Evolutionary conservation across 2,113 vertebrate genomes (phyloP), one percentile per base, ranked within the genome.

Genomic region (Suricata suricatta): DNA sequence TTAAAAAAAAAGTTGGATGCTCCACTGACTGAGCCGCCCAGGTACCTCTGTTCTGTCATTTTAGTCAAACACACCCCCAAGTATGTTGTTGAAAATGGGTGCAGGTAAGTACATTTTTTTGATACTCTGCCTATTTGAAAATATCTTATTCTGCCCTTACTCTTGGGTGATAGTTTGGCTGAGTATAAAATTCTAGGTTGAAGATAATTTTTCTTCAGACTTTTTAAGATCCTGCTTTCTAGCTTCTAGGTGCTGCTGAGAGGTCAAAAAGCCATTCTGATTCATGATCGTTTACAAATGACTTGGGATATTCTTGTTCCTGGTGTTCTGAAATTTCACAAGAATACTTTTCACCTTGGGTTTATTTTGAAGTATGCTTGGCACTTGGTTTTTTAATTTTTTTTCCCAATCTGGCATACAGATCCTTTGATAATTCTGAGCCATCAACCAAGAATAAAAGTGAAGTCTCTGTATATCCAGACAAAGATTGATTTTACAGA

Each of bases 401-500:
- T 44, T 13, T 31, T 60, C 15, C 47, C 47, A 66, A 41, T 86
- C 19, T 60, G 44, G 88, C 90, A n/a, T 50, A 93, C 21, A 95
- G 84, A 88, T 87, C 35, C 41, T 90, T 96, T 89, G 77, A 89
- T 38, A 19, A 35, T 69, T 96, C 90, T 38, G 33, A 96, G 57
- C 68, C 25, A 81, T 52, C 31, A 50, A 23, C 50, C 66, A 50
- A 95, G 35, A 81, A n/a, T 93, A 68, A 93, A 66, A 96, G 50
- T 31, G 68, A 81, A 82, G 14, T 2, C 7, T 85, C 44, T 93
- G 5, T 14, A 38, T 14, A 21, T 85, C 71, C 74, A 81, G n/a
- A 82, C 71, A 86, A 95, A 97, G 81, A 71, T 9, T n/a, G 87
- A 71, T 21, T 71, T 88, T 81, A 71, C 17, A 91, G 50, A 47